phyloP scores from a whole-genome alignment of 2,888 invertebrate genomes.

The Drosophila anceps region DNA sequence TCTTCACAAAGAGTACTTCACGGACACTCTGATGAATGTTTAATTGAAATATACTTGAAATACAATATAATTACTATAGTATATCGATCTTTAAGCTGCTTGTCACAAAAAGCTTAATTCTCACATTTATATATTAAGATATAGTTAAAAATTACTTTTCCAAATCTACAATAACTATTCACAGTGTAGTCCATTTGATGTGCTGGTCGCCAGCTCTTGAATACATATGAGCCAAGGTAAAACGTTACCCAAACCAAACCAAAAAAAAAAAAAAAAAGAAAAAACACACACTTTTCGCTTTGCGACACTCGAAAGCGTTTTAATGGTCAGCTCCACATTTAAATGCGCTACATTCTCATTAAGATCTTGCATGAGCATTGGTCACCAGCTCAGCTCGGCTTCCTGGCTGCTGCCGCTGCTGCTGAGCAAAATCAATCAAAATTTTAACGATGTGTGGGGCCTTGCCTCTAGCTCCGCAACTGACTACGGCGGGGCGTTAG shows the following conservation, averaged over 20 bases:
- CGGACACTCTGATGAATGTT: too few relatives aligned
- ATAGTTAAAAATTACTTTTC: too few relatives aligned
- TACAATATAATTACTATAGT: too few relatives aligned
- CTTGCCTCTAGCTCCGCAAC: neutral
- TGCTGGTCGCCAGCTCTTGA: conserved; percentile 17
- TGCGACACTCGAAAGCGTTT: conserved; percentile 48
- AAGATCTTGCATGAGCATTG: conserved; percentile 48
- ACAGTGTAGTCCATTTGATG: conserved; percentile 31
- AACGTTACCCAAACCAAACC: conserved; percentile 35
- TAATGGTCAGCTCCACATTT: conserved; percentile 64
- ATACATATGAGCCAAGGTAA: conserved; percentile 36
- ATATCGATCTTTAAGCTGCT: too few relatives aligned
- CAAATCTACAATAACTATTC: neutral
- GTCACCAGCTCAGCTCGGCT: conserved; percentile 36
- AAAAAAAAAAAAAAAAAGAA: neutral
- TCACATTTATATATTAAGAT: too few relatives aligned
- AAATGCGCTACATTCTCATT: conserved; percentile 75
- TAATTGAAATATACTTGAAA: too few relatives aligned
- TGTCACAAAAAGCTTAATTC: too few relatives aligned
- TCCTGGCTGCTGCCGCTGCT: conserved; percentile 36
- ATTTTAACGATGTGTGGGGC: conserved; percentile 65
- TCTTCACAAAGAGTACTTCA: too few relatives aligned
- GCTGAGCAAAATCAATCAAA: conserved; percentile 75
- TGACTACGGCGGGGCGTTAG: neutral
- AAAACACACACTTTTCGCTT: conserved; percentile 34